Conservation (phyloP, 2,888 invertebrate species). For the Calliphora vomitoria region DNA sequence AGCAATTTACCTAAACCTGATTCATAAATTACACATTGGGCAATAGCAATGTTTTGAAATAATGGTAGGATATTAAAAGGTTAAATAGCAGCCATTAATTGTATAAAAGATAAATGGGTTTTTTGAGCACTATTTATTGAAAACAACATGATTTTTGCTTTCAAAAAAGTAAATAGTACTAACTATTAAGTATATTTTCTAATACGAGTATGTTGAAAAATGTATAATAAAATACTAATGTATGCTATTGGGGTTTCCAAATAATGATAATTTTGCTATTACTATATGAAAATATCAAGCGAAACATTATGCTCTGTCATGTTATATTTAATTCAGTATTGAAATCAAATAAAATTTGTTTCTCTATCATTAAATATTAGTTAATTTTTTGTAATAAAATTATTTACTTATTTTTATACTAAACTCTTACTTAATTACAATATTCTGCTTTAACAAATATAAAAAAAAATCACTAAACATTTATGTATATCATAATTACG, state of each 20-base stretch:
- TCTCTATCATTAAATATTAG: too few species aligned
- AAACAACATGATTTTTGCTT: not conserved
- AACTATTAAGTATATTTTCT: too few species aligned
- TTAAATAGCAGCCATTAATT: conserved; percentile 5
- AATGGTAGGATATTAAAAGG: conserved; percentile 10
- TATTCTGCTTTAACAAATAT: not conserved
- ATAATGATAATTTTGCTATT: too few species aligned
- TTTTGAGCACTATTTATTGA: not conserved
- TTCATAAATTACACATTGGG: not conserved
- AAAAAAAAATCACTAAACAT: not conserved
- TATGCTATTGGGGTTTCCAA: too few species aligned
- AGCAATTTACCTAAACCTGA: conserved; percentile 3
- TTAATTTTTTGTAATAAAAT: too few species aligned
- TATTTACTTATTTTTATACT: too few species aligned
- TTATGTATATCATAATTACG: not conserved
- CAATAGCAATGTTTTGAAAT: not conserved
- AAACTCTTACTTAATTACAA: not conserved
- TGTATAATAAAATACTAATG: too few species aligned
- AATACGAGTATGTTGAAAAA: too few species aligned
- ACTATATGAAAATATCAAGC: too few species aligned
- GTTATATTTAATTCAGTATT: too few species aligned
- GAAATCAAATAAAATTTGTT: too few species aligned
- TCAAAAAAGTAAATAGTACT: not conserved
- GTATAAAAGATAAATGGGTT: not conserved
- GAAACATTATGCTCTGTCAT: too few species aligned